Conservation (phyloP, 2,113 vertebrate species). For the Anhinga rufa region DNA sequence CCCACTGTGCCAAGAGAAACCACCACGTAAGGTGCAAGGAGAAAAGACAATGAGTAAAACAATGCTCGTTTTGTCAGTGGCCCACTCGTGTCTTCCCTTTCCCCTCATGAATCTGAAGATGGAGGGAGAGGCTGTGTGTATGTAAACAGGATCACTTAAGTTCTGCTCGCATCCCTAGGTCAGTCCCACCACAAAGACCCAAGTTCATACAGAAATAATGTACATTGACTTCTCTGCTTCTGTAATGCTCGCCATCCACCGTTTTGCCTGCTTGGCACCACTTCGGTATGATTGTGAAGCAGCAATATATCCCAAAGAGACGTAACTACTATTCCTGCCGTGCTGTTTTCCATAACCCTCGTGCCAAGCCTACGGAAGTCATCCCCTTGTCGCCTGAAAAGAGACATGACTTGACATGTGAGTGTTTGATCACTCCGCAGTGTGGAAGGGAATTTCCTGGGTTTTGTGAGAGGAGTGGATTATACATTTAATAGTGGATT, state of each 20-base stretch:
- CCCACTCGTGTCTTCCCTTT: not conserved
- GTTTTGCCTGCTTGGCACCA: not conserved
- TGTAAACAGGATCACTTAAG: not conserved
- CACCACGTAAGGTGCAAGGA: not conserved
- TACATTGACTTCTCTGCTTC: not conserved
- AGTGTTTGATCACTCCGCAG: not conserved
- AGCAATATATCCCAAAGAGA: not conserved
- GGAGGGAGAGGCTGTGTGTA: not conserved
- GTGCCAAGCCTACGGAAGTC: not conserved
- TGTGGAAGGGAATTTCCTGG: not conserved
- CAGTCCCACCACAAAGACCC: not conserved
- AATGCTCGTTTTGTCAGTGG: not conserved
- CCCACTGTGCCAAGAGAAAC: not conserved
- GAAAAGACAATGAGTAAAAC: not conserved
- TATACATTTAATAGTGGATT: not conserved
- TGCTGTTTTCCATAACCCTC: not conserved
- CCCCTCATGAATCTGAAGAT: not conserved
- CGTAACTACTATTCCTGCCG: not conserved
- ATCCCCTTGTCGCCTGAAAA: not conserved
- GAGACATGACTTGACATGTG: not conserved
- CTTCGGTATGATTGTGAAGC: not conserved
- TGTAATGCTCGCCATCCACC: not conserved
- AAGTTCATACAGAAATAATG: not conserved
- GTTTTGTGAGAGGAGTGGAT: not conserved
- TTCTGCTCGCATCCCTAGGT: not conserved